Percentiles rank a stretch among this genome's conserved stretches.
phyloP scores from a whole-genome alignment of 2,888 invertebrate species.

The Trypoxylon attenuatum region DNA sequence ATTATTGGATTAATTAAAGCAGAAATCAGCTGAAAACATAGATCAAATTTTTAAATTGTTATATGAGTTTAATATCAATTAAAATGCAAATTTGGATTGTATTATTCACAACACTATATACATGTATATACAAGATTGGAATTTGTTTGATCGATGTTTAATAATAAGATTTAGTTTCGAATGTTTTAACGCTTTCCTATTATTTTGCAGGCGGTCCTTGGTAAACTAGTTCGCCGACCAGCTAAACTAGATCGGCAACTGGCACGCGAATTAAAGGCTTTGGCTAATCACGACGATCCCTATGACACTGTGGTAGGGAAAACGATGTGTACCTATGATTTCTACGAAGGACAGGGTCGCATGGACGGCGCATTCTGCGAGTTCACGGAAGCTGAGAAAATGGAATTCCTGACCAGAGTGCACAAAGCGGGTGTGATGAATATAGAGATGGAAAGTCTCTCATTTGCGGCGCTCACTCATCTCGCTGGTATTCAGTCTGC shows the following conservation, averaged over 20 bases:
- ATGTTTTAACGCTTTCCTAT: too few species aligned
- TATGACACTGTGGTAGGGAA: conserved; percentile 92
- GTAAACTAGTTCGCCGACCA: conserved; percentile 87
- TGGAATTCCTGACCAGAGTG: conserved; percentile 87
- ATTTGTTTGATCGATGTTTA: too few species aligned
- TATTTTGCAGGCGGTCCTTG: conserved; percentile 85
- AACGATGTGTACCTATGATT: conserved; percentile 98
- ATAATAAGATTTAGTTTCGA: too few species aligned
- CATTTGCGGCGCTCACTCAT: conserved; percentile 94
- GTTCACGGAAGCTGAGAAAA: conserved; percentile 92
- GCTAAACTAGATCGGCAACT: conserved; percentile 89
- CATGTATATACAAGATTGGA: too few species aligned
- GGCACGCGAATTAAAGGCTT: conserved; percentile 84
- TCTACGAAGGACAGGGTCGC: conserved; percentile 98
- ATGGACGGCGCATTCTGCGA: conserved; percentile 98
- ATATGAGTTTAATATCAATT: too few species aligned
- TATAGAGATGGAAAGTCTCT: conserved; percentile 97
- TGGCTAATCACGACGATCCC: conserved; percentile 84
- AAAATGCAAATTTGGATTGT: too few species aligned
- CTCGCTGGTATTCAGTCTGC: conserved; percentile 95
- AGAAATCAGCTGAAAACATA: too few species aligned
- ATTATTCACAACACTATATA: too few species aligned
- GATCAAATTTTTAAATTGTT: too few species aligned
- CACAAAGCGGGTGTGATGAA: conserved; percentile 90
- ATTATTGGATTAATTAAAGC: too few species aligned